Evolutionary conservation across 2,797 vertebrate genomes (phyloP), one percentile per base, ranked within the genome.

Genomic region (Clarias fuscus): DNA sequence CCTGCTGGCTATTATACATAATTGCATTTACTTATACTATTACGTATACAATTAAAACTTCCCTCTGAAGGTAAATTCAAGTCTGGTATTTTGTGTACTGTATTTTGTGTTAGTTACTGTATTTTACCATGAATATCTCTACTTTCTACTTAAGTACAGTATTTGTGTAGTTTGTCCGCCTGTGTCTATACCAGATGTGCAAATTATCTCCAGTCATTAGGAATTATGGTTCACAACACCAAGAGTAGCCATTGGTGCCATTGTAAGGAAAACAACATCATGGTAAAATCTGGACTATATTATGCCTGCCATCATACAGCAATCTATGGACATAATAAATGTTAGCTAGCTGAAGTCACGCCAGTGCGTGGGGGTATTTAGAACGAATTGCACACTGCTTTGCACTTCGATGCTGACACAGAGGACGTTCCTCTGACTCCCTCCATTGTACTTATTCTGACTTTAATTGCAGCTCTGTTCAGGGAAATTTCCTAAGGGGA

Each of bases 391-490:
- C 5, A 37, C 58, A 24, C 5, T 24, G 58, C 24, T 48, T 56
- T 18, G 20, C 1, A 30, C 22, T 37, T 68, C 30, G 20, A 15
- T 82, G 40, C 40, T 68, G 80, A 37, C 59, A n/a, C 59, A 40
- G 30, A 61, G 37, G 77, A 80, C 37, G 6, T n/a, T 80, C 64
- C 30, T 80, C 59, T 8, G 11, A 80, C 77, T 64, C 33, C 59
- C 14, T 80, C 17, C 64, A 30, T 48, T 68, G 15, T 53, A 68
- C 53, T 82, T 68, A 40, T 64, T 43, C 77, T 64, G 33, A 80
- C 77, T 43, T 79, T 79, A 79, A 62, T 79, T 79, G 77, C 77
- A 61, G 58, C 5, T 79, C 58, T 79, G 77, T 62, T 62, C 77
- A 79, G 77, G 56, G 77, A 79, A 79, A 62, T 78, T 59, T 33